phyloP scores from a whole-genome alignment of 2,113 vertebrate genomes.

The Hucho hucho region DNA sequence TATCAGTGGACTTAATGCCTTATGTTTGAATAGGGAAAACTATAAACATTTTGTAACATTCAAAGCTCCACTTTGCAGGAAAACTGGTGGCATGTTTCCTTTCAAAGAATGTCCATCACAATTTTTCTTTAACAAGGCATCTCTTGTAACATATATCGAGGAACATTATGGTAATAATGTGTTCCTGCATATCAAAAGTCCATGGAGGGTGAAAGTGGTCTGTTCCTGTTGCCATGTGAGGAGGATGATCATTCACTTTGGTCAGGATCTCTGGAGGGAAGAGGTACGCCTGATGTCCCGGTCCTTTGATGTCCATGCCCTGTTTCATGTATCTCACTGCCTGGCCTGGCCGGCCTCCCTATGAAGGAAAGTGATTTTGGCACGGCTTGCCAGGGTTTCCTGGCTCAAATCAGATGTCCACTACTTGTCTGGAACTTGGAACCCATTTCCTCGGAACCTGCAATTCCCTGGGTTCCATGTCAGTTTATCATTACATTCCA shows the following conservation, averaged over 20 bases:
- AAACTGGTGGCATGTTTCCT: no score
- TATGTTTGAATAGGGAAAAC: background rate
- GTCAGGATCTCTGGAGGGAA: background rate
- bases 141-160: background rate
- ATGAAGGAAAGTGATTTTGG: background rate
- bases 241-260: background rate
- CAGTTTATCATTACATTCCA: background rate
- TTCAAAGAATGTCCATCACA: background rate
- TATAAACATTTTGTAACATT: background rate
- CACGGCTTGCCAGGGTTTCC: background rate
- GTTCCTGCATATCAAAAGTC: background rate
- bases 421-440: background rate
- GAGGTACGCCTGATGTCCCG: background rate
- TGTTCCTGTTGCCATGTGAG: background rate
- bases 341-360: background rate
- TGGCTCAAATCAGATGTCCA: background rate
- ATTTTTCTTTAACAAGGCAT: background rate
- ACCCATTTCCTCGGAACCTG: background rate
- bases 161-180: background rate
- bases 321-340: background rate
- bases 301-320: no score
- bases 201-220: background rate
- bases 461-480: background rate
- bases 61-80: background rate
- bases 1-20: background rate